Conservation (phyloP, 2,113 vertebrate genomes). For the Sphyrna mokarran region DNA sequence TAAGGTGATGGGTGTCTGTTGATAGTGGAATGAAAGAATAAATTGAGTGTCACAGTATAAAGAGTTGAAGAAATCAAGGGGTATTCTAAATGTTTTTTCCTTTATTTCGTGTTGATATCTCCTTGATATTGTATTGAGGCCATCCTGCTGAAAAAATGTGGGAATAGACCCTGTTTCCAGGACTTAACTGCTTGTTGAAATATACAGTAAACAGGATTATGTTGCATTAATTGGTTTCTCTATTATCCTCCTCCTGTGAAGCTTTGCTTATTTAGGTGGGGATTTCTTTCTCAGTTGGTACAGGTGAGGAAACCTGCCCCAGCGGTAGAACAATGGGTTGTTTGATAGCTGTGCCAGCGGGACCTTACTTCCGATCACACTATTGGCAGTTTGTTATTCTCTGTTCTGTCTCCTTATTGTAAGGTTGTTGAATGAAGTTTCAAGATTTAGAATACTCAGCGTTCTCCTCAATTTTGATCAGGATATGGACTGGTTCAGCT, state of each 20-base stretch:
- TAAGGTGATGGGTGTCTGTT: neutral
- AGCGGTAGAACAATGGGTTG: neutral
- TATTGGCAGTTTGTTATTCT: neutral
- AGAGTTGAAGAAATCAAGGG: neutral
- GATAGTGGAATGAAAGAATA: neutral
- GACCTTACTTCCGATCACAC: neutral
- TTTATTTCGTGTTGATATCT: neutral
- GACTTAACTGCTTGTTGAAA: neutral
- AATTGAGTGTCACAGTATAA: neutral
- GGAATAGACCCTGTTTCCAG: neutral
- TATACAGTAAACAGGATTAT: neutral
- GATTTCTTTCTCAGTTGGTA: neutral
- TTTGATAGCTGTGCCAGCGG: neutral
- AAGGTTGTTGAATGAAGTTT: neutral
- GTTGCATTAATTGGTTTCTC: neutral
- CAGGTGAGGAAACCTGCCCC: neutral
- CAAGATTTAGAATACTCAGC: neutral
- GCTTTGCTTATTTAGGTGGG: neutral
- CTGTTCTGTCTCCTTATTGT: neutral
- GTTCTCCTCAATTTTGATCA: neutral
- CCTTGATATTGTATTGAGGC: neutral
- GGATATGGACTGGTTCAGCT: neutral
- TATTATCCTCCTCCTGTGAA: neutral
- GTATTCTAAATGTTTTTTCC: neutral
- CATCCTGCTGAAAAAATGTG: neutral